Evolutionary conservation across 2,113 vertebrate genomes (phyloP), one percentile per base, ranked within the genome.

Genomic region (Rattus norvegicus): DNA sequence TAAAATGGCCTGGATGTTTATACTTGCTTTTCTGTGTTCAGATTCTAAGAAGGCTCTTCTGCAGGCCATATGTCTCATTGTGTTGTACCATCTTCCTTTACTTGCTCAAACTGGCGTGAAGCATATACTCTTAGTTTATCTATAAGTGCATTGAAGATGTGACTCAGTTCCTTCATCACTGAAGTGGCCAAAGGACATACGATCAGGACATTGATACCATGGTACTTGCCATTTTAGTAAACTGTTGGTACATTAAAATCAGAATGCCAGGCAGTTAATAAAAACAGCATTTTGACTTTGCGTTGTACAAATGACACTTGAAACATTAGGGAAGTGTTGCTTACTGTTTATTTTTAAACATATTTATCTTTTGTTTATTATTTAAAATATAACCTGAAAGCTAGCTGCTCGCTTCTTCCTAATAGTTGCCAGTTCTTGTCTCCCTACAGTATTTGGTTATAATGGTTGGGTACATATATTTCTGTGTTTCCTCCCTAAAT

Each of bases 401-500:
- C 54, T 86, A 28, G 79, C 17, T 75, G 13, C 65, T 80, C 76
- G 84, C 39, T 73, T 17, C 14, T 52, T 12, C 30, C 26, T 81
- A 56, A 12, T 52, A 19, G 86, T 95, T 95, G 73, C 73, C 95
- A n/a, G 6, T 88, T 97, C 33, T 72, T 95, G 17, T 79, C 5
- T 52, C 63, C 73, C 54, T 92, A 39, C 10, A n/a, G 12, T 56
- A 30, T 86, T 39, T 97, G 69, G 36, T 84, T 95, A 6, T 75
- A 72, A 43, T 90, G 36, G 75, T 79, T 76, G 7, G 43, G 24
- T 93, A 79, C 33, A 54, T 65, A 16, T 20, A 73, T 94, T 70
- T 94, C 7, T 94, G 12, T 90, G n/a, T 69, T 70, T 91, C 24
- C 0, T 3, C 1, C 49, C 36, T 47, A 4, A 93, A 81, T 77